Conservation (phyloP, 2,888 invertebrate genomes). For the Leptinotarsa tumamoca region DNA sequence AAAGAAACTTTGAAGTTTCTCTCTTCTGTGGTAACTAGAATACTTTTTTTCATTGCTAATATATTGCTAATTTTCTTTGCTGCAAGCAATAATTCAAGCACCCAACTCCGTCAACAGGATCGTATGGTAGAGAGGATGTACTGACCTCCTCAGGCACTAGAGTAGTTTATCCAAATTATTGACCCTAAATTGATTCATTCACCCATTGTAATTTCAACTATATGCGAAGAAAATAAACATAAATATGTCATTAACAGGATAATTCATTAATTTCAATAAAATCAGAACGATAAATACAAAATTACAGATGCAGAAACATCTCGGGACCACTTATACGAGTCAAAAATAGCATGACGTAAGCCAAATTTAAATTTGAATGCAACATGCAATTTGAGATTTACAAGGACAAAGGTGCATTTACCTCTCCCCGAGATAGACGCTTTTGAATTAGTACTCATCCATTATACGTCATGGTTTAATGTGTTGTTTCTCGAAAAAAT, state of each 20-base stretch:
- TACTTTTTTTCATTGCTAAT: no score
- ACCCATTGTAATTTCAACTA: no score
- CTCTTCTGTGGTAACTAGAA: no score
- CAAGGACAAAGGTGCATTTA: constrained; percentile 67
- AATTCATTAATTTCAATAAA: background rate
- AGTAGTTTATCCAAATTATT: no score
- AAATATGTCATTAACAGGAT: background rate
- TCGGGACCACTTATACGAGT: constrained; percentile 29
- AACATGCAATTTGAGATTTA: constrained; percentile 56
- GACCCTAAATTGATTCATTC: no score
- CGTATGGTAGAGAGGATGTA: no score
- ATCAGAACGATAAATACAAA: constrained; percentile 3
- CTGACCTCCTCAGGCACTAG: no score
- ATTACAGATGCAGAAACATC: constrained; percentile 26
- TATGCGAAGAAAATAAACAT: no score
- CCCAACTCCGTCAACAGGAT: no score
- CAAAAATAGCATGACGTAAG: constrained; percentile 48
- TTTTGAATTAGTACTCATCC: constrained; percentile 54
- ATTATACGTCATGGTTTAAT: constrained; percentile 49
- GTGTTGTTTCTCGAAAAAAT: constrained; percentile 43
- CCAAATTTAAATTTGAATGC: constrained; percentile 54
- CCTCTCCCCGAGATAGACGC: constrained; percentile 58
- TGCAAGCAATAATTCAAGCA: no score
- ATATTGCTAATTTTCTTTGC: no score
- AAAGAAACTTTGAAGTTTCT: no score